phyloP scores from a whole-genome alignment of 1,140 invertebrate genomes.

The Caenorhabditis latens region DNA sequence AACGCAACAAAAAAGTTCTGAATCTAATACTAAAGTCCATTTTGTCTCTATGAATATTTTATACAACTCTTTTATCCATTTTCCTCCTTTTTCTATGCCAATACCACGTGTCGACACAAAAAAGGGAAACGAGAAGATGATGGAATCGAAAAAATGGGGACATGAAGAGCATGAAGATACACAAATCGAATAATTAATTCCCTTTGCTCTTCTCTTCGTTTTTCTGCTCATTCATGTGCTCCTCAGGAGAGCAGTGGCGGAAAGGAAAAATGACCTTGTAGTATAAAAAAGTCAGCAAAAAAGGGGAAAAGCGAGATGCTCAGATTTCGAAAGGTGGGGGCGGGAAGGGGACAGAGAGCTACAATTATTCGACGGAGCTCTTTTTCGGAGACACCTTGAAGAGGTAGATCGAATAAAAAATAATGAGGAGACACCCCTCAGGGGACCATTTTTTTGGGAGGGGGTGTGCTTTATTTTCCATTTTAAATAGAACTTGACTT shows the following conservation, averaged over 20 bases:
- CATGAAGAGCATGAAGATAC: neutral
- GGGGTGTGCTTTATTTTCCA: no score
- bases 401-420: neutral
- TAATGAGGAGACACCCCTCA: no score
- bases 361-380: neutral
- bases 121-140: neutral
- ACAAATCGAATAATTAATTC: slow-evolving; percentile 53
- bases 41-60: slow-evolving; percentile 53
- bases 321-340: slow-evolving; percentile 11
- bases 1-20: no score
- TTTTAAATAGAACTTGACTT: no score
- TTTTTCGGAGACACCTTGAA: neutral
- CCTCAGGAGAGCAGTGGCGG: neutral
- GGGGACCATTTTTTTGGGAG: no score
- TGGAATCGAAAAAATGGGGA: neutral
- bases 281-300: neutral
- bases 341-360: neutral
- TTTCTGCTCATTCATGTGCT: slow-evolving; percentile 33
- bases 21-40: neutral
- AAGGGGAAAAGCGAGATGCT: neutral
- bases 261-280: slow-evolving; percentile 21
- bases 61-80: neutral
- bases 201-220: neutral
- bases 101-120: neutral
- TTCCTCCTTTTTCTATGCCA: slow-evolving; percentile 8